phyloP scores from a whole-genome alignment of 2,113 vertebrate species.

The Tichodroma muraria region DNA sequence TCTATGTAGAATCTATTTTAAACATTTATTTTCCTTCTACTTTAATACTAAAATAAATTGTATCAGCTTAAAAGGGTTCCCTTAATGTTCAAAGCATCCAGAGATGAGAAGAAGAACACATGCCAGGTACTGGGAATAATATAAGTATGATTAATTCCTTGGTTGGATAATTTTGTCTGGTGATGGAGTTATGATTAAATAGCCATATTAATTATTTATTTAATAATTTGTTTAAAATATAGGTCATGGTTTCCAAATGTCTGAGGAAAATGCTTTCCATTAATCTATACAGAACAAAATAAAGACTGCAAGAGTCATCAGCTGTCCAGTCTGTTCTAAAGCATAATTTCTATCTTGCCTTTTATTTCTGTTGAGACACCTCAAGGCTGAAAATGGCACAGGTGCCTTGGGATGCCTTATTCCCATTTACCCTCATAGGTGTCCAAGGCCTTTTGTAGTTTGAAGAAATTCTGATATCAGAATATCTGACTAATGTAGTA shows the following conservation, averaged over 20 bases:
- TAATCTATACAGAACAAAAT: background rate
- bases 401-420: background rate
- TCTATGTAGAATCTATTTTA: background rate
- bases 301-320: background rate
- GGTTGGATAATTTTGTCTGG: background rate
- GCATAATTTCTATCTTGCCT: background rate
- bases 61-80: background rate
- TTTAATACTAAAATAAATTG: background rate
- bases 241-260: background rate
- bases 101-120: background rate
- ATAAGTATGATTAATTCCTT: background rate
- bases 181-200: background rate
- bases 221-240: slow-evolving; percentile 8
- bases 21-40: background rate
- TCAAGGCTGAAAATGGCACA: background rate
- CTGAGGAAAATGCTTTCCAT: background rate
- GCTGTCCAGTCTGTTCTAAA: background rate
- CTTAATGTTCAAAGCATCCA: background rate
- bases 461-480: background rate
- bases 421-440: background rate
- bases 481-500: background rate
- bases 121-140: background rate
- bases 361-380: background rate
- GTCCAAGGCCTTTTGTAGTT: background rate
- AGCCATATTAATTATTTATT: slow-evolving; percentile 1